Evolutionary conservation across 2,888 invertebrate species (phyloP), one percentile per base, ranked within the genome.

Genomic region (Adineta ricciae): DNA sequence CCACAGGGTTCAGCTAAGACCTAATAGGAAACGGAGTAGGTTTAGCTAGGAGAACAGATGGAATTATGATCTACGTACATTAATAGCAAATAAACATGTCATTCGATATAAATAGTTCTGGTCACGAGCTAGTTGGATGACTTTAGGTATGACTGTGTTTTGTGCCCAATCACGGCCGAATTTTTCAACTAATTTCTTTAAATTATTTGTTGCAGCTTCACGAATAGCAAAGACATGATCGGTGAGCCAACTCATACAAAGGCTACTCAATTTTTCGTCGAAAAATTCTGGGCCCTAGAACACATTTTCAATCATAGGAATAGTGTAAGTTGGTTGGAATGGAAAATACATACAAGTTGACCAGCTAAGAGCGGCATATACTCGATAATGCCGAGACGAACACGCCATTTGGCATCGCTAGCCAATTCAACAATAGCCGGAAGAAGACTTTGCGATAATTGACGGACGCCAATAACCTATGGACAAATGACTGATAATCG

Each of bases 231-330:
- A 99, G 0, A 99, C 92, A 89, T 98, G 98, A 91, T 99, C 99
- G 84, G 97, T 95, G 21, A 99, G 93, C 99, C 99, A 99, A 9
- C 95, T 95, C 96, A 99, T 97, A 92, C 98, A 99, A 0, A 99
- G 92, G 0, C 95, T 94, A 88, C 97, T 96, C 54, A 99, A 92
- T 91, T 99, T 98, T 90, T 99, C 98, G 90, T 99, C 97, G 89
- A 99, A 99, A 92, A 98, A 98, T 89, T 98, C 96, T 86, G 90
- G 90, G 84, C 92, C 92, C 73, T 78, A 16, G 16, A 24, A 27
- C 14, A 27, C 2, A 19, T 64, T 16, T 2, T 64, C 5, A 24
- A 78, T 2, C 38, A 38, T 9, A 3, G 41, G 38, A 73, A 72
- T 2, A 36, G 32, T 19, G 36, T 1, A 16, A 32, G 11, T 8